Evolutionary conservation across 2,888 invertebrate genomes (phyloP).

Genomic region (Micropterix aruncella): DNA sequence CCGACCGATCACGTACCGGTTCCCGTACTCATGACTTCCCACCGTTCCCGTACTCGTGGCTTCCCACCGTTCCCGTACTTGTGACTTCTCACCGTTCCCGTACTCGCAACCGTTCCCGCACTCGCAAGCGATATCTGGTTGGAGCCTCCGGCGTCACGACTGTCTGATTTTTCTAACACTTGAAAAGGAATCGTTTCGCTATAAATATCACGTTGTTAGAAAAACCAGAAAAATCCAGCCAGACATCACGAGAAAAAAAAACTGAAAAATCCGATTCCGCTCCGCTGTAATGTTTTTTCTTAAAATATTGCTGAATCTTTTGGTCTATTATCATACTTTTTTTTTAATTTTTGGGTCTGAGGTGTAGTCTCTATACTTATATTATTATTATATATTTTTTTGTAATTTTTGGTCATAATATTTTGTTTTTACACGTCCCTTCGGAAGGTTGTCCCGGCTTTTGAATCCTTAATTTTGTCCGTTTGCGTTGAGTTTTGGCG

Average conservation of each 20-base stretch:
- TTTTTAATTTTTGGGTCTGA: constrained; percentile 10
- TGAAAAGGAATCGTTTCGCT: no score
- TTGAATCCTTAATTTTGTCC: constrained; percentile 34
- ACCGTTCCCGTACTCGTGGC: not conserved
- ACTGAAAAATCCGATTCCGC: not conserved
- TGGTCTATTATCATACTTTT: constrained; percentile 10
- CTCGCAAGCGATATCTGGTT: no score
- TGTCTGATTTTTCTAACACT: no score
- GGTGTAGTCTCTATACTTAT: constrained; percentile 9
- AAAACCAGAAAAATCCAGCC: no score
- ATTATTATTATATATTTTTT: constrained; percentile 3
- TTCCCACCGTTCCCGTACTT: not conserved
- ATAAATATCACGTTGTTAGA: no score
- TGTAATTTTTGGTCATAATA: constrained; percentile 4
- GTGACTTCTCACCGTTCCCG: not conserved
- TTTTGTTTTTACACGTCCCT: constrained; percentile 21
- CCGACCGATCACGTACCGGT: constrained; percentile 21
- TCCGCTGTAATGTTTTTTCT: constrained; percentile 1
- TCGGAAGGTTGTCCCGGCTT: constrained; percentile 45
- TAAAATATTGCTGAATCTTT: not conserved
- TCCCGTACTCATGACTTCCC: not conserved
- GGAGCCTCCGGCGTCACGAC: no score
- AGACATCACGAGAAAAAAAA: no score
- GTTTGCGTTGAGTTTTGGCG: constrained; percentile 11
- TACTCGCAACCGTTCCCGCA: not conserved